Evolutionary conservation across 1,140 invertebrate genomes (phyloP).

Genomic region (Polyergus mexicanus): DNA sequence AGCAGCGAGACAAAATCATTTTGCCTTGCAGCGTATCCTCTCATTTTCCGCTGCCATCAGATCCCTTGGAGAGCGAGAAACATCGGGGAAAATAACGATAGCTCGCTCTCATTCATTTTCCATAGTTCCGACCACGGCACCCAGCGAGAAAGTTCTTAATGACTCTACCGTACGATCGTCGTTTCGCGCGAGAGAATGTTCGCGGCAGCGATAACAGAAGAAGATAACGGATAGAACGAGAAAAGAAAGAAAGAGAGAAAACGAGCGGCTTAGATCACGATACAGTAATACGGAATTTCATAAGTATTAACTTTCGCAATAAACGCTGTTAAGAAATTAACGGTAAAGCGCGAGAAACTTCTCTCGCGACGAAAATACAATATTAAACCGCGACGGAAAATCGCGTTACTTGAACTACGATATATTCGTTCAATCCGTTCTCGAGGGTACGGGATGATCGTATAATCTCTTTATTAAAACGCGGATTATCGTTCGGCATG

Average conservation of each 20-base stretch:
- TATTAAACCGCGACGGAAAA: slow-evolving; percentile 57
- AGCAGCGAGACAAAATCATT: slow-evolving; percentile 56
- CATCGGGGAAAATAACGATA: slow-evolving; percentile 65
- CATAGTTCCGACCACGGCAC: slow-evolving; percentile 27
- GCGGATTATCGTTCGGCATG: slow-evolving; percentile 30
- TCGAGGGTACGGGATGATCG: background rate
- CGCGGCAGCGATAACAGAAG: background rate
- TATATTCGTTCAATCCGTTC: slow-evolving; percentile 31
- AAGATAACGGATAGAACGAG: slow-evolving; percentile 21
- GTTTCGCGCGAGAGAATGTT: slow-evolving; percentile 8
- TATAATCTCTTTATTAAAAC: slow-evolving; percentile 52
- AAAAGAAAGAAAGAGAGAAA: background rate
- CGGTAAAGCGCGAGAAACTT: slow-evolving; percentile 58
- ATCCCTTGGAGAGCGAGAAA: slow-evolving; percentile 36
- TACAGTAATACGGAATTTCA: slow-evolving; percentile 70
- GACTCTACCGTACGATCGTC: slow-evolving; percentile 37
- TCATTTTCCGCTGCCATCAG: background rate
- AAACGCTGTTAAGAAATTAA: slow-evolving; percentile 70
- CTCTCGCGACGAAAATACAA: slow-evolving; percentile 51
- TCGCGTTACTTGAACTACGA: slow-evolving; percentile 8
- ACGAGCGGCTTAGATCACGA: slow-evolving; percentile 15
- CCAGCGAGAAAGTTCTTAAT: slow-evolving; percentile 64
- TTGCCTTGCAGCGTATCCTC: slow-evolving; percentile 18
- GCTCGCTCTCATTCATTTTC: slow-evolving; percentile 55
- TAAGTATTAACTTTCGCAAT: slow-evolving; percentile 67